Evolutionary conservation across 2,113 vertebrate species (phyloP).

Genomic region (Vidua chalybeata): DNA sequence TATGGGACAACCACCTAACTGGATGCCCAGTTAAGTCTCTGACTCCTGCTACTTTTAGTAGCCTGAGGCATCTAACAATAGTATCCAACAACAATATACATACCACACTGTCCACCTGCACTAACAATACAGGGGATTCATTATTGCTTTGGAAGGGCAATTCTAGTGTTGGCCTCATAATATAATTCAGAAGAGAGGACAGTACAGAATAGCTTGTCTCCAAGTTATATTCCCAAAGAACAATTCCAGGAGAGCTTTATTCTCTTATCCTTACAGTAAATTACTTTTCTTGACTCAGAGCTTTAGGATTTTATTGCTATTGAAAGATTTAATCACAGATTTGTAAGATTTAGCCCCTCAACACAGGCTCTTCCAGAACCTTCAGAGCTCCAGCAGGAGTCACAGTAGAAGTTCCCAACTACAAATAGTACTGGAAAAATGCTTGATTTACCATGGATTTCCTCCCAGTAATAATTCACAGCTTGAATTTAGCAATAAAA

Average conservation of each 20-base stretch:
- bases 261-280: slow-evolving; percentile 29
- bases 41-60: neutral
- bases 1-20: neutral
- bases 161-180: neutral
- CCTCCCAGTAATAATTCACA: slow-evolving; percentile 47
- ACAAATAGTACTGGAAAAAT: neutral
- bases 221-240: slow-evolving; percentile 1
- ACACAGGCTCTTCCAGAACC: neutral
- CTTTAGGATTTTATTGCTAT: slow-evolving; percentile 38
- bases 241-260: slow-evolving; percentile 26
- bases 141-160: neutral
- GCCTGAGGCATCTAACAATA: neutral
- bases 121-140: neutral
- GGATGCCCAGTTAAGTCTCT: neutral
- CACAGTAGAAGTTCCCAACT: neutral
- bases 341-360: slow-evolving; percentile 20
- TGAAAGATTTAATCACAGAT: slow-evolving; percentile 53
- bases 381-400: neutral
- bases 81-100: neutral
- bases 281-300: slow-evolving; percentile 16
- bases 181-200: neutral
- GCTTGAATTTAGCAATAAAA: slow-evolving; percentile 42
- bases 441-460: slow-evolving; percentile 41
- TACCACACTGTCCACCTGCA: neutral
- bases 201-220: neutral